Percentiles rank a stretch among this genome's conserved stretches.
Conservation (phyloP, 2,113 vertebrate species). For the Sardina pilchardus region DNA sequence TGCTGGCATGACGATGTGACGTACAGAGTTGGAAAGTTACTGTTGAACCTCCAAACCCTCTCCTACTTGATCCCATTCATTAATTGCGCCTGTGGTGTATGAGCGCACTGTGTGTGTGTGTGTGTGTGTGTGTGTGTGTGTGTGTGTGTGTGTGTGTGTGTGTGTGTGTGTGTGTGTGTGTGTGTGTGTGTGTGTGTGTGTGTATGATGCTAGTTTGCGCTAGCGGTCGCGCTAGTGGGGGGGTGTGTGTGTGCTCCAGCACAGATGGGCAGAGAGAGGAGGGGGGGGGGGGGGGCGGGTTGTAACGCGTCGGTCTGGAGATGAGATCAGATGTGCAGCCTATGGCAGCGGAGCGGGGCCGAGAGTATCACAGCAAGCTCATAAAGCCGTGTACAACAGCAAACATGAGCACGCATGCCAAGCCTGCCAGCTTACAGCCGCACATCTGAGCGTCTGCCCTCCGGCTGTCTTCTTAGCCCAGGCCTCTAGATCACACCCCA, state of each 20-base stretch:
- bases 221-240: too few relatives aligned
- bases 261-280: too few relatives aligned
- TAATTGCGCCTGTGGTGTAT: too few relatives aligned
- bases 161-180: too few relatives aligned
- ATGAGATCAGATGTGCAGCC: constrained; percentile 26
- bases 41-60: neutral
- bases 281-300: too few relatives aligned
- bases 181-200: neutral
- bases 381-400: constrained; percentile 41
- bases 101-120: neutral
- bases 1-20: too few relatives aligned
- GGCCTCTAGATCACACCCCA: constrained; percentile 32
- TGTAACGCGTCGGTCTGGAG: too few relatives aligned
- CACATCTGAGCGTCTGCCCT: constrained; percentile 26
- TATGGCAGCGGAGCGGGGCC: constrained; percentile 38
- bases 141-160: neutral
- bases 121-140: too few relatives aligned
- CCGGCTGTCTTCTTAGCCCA: constrained; percentile 30
- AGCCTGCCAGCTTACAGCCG: constrained; percentile 37
- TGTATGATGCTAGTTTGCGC: too few relatives aligned
- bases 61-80: neutral
- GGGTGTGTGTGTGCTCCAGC: too few relatives aligned
- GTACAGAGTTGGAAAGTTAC: too few relatives aligned
- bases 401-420: constrained; percentile 46
- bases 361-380: constrained; percentile 40